phyloP scores from a whole-genome alignment of 2,888 invertebrate genomes.

The Rotaria macrura region DNA sequence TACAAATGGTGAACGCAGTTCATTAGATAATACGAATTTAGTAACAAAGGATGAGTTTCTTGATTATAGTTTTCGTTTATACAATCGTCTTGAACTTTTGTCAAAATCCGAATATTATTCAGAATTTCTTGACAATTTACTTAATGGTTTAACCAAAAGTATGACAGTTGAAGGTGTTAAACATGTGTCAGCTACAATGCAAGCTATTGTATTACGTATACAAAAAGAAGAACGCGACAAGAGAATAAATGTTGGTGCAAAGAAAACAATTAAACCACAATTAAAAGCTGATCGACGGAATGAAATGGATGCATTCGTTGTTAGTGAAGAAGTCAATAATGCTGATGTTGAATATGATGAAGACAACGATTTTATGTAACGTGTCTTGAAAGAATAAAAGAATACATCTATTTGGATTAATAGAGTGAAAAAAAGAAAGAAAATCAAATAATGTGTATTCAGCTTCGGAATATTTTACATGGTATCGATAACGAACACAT shows the following conservation, averaged over 20 bases:
- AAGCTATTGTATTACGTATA: not conserved
- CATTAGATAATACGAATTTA: conserved; percentile 6
- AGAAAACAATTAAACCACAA: not conserved
- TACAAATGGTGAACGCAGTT: not conserved
- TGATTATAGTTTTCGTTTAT: conserved; percentile 8
- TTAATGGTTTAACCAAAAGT: not conserved
- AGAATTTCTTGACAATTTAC: not conserved
- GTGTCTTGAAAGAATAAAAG: not conserved
- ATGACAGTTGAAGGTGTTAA: not conserved
- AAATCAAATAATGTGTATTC: not conserved
- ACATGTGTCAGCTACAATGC: not conserved
- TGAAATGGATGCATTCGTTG: not conserved
- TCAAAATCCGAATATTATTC: not conserved
- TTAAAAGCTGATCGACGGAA: not conserved
- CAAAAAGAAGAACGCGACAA: not conserved
- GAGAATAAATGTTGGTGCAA: not conserved
- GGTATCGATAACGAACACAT: not conserved
- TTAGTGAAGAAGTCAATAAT: not conserved
- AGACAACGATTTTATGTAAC: conserved; percentile 10
- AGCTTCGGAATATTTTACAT: not conserved
- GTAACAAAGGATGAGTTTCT: not conserved
- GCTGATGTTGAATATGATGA: not conserved
- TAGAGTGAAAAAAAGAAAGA: not conserved
- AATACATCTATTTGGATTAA: not conserved
- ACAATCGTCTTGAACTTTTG: not conserved